Evolutionary conservation across 2,797 vertebrate species (phyloP).

Genomic region (Pyrocephalus nanus): DNA sequence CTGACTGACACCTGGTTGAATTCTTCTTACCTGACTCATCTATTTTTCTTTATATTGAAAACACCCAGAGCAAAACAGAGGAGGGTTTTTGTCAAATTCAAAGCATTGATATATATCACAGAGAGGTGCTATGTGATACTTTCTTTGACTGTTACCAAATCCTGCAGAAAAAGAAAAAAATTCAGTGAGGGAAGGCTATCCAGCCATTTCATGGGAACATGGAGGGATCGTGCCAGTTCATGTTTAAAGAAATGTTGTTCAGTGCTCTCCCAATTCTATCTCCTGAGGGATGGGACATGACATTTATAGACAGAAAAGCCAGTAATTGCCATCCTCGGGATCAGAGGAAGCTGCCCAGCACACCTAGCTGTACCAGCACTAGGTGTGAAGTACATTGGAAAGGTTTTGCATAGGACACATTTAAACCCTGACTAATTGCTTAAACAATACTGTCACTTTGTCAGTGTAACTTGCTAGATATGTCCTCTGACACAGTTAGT

Average conservation of each 20-base stretch:
- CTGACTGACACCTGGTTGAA: not conserved
- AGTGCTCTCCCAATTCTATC: not conserved
- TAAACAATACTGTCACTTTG: not conserved
- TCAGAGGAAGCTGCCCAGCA: not conserved
- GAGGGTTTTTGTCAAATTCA: not conserved
- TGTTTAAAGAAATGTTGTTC: not conserved
- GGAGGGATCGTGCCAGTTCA: not conserved
- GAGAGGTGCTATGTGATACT: not conserved
- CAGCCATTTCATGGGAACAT: not conserved
- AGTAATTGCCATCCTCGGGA: not conserved
- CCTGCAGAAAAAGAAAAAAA: not conserved
- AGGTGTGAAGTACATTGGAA: not conserved
- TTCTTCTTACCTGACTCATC: not conserved
- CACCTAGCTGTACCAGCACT: not conserved
- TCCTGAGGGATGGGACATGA: not conserved
- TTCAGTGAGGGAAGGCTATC: not conserved
- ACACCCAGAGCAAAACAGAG: not conserved
- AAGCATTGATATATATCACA: not conserved
- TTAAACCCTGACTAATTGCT: not conserved
- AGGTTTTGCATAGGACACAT: not conserved
- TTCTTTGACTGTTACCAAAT: not conserved
- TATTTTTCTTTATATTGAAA: not conserved
- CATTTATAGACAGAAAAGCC: not conserved
- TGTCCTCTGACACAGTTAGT: slow-evolving; percentile 38
- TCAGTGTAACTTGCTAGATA: not conserved